Evolutionary conservation across 2,888 invertebrate genomes (phyloP).

Genomic region (Cartodere bifasciata): DNA sequence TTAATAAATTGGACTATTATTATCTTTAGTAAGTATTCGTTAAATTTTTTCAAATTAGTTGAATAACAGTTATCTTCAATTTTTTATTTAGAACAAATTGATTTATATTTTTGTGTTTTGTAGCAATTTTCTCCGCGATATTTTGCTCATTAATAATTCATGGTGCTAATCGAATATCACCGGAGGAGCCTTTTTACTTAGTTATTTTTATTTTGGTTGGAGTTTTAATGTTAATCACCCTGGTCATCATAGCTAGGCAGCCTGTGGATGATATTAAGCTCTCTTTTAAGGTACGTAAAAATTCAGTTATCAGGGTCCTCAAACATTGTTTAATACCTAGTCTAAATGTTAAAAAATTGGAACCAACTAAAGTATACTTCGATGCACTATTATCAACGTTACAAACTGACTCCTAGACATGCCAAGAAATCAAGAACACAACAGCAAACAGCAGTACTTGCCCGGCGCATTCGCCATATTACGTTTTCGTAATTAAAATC

Average conservation of each 20-base stretch:
- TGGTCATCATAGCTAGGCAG: constrained; percentile 55
- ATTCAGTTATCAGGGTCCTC: too few species aligned
- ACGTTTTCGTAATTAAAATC: too few species aligned
- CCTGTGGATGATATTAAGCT: constrained; percentile 49
- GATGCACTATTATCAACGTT: too few species aligned
- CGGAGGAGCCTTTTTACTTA: constrained; percentile 31
- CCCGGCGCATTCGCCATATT: too few species aligned
- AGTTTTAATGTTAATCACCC: constrained; percentile 39
- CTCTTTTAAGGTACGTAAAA: constrained; percentile 56
- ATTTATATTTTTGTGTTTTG: constrained; percentile 37
- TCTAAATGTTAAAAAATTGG: too few species aligned
- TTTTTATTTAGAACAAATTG: constrained; percentile 6
- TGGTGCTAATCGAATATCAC: constrained; percentile 22
- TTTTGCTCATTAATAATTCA: constrained; percentile 40
- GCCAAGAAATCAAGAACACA: too few species aligned
- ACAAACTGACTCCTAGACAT: too few species aligned
- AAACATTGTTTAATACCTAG: too few species aligned
- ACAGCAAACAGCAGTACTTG: too few species aligned
- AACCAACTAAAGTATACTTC: too few species aligned
- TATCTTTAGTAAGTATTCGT: constrained; percentile 40
- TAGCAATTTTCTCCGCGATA: constrained; percentile 39
- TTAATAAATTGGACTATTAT: constrained; percentile 51
- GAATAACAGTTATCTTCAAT: constrained; percentile 19
- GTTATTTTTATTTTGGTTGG: constrained; percentile 33
- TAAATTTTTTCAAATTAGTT: constrained; percentile 5